Evolutionary conservation across 2,797 vertebrate species (phyloP), one percentile per base, ranked within the genome.

Genomic region (Ctenopoma multispine): DNA sequence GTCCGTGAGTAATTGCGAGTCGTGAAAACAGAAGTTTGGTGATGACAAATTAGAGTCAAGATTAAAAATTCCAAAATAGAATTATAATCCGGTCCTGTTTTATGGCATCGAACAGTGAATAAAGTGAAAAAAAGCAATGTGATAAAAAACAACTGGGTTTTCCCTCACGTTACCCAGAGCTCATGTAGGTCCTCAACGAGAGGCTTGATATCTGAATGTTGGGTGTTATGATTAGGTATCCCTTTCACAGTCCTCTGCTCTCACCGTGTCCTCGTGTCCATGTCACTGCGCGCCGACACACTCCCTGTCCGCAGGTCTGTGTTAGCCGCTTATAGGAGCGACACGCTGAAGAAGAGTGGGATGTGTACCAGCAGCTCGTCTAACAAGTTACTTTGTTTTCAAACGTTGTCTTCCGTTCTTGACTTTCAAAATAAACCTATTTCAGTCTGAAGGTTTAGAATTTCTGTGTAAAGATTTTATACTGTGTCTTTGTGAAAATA

Each of bases 251-350:
- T 76, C 55, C 64, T 77, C 21, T 23, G 15, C 7, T 14, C 51
- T 78, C 69, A 72, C 5, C 7, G 53, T 0, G 65, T 63, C 24
- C 50, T 29, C 29, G 20, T 63, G 54, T 34, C 70, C 80, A 56
- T 62, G 59, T 27, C 50, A 49, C 58, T 72, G 91, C 73, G 92
- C 91, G 91, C 89, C 87, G 38, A 64, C 92, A 93, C 93, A 93
- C 94, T 91, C 87, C 94, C 93, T 94, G 95, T 90, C 91, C 89
- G 90, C 94, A 92, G 93, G 89, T 92, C 92, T 88, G 93, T 92
- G 87, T 85, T 89, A 91, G 93, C 84, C 87, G 90, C 90, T 95
- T 95, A 95, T 92, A 95, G 94, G 90, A 91, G 17, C 36, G 91
- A 95, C 93, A 93, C 91, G 94, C 93, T 94, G 94, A 94, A 51